Evolutionary conservation across 2,797 vertebrate species (phyloP), one percentile per base, ranked within the genome.

Genomic region (Halcyon badia): DNA sequence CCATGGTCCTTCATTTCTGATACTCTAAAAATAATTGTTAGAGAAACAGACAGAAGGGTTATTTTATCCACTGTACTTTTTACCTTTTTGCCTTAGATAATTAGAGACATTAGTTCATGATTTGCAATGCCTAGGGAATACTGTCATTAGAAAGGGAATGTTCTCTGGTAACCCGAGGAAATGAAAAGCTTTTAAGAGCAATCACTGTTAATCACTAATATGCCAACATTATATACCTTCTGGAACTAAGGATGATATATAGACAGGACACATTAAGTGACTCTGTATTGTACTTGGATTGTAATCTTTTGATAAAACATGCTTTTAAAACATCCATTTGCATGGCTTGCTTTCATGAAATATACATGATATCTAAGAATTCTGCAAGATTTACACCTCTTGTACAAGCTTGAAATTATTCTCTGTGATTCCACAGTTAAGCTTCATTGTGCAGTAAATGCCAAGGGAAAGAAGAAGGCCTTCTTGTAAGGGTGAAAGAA

Each of bases 171-270:
- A 88, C 60, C 68, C 71, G 81, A 96, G 91, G 95, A 92, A 94
- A 84, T 87, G 62, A 87, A 94, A 91, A 93, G 83, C 90, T 95
- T 95, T 95, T 94, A 93, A 97, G 60, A 91, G 83, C 83, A 91
- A 95, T 95, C 87, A 95, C 33, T 64, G 51, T 77, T 96, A 96
- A 96, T 95, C 93, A 89, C 62, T 84, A 91, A 81, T 46, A 61
- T 42, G 70, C 44, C 77, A 90, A 82, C 41, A 49, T 57, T 73
- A 76, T 41, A 94, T 62, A 76, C 58, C 56, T 89, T 86, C 70
- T 90, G 56, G 14, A 91, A 87, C 44, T 26, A 60, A 73, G 26
- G 26, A 54, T 90, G 51, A 96, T 70, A 70, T 60, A 86, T 28
- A 70, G 73, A 72, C 31, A 84, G 60, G 31, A 90, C 31, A 62